Evolutionary conservation across 2,113 vertebrate species (phyloP).

Genomic region (Apeltes quadracus): DNA sequence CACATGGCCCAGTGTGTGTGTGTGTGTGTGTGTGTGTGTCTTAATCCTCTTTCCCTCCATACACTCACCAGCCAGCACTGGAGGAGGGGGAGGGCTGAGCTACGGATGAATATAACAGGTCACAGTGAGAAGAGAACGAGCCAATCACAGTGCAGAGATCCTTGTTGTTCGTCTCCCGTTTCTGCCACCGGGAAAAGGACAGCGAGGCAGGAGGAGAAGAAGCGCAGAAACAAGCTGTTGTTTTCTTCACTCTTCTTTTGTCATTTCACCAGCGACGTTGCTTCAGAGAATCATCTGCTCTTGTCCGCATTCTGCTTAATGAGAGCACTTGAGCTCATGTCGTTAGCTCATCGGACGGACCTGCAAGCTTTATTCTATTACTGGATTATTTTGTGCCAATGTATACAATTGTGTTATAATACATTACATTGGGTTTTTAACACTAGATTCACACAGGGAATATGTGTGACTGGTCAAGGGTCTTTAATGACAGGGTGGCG

Average conservation of each 20-base stretch:
- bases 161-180: slow-evolving; percentile 60
- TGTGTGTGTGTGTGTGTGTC: slow-evolving; percentile 19
- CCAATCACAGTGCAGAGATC: slow-evolving; percentile 54
- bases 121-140: slow-evolving; percentile 45
- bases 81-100: slow-evolving; percentile 23
- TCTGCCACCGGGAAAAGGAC: slow-evolving; percentile 47
- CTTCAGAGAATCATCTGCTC: too few relatives aligned
- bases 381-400: background rate
- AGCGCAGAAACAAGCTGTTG: slow-evolving; percentile 25
- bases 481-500: slow-evolving; percentile 43
- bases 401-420: background rate
- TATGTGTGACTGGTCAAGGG: slow-evolving; percentile 35
- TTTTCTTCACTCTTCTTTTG: slow-evolving; percentile 41
- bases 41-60: slow-evolving; percentile 59
- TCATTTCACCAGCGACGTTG: background rate
- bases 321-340: too few relatives aligned
- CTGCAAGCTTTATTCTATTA: too few relatives aligned
- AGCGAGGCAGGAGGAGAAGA: slow-evolving; percentile 2
- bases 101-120: slow-evolving; percentile 68
- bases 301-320: background rate
- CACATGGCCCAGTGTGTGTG: slow-evolving; percentile 58
- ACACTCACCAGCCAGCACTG: slow-evolving; percentile 36
- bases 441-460: background rate
- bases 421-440: background rate
- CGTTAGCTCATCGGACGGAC: too few relatives aligned